Evolutionary conservation across 2,113 vertebrate species (phyloP), one percentile per base, ranked within the genome.

Genomic region (Seriola aureovittata): DNA sequence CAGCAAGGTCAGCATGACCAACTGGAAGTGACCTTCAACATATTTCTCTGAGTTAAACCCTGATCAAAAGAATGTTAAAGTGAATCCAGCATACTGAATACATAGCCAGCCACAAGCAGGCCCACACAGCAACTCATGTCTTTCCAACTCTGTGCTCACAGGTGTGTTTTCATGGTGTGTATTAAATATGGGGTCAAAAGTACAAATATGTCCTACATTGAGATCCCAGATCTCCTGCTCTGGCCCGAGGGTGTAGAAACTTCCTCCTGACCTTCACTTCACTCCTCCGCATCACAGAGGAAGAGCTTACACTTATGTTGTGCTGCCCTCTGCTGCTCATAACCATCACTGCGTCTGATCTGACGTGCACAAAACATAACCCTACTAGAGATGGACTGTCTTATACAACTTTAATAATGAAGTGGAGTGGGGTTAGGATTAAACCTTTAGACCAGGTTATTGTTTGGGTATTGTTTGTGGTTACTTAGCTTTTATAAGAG

Each of bases 241-340:
- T 32, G 6, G 40, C 40, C 73, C 52, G 64, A 23, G 14, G 42
- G 4, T 29, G 5, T 8, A 65, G 59, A 85, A 25, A 40, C 65
- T 40, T 81, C 50, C 59, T 34, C 17, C 38, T 75, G 80, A 81
- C 71, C 82, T 87, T 71, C 36, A 63, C 50, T 80, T 81, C 72
- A 84, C 71, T 87, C 81, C 72, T 62, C 13, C 16, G 34, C 21
- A 0, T 8, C 21, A 16, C n/a, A 69, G 6, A 60, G 0, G 0
- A 14, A 66, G 29, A 32, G 4, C 48, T 63, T 16, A 67, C 36
- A 54, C 60, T 71, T 74, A 69, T 64, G 34, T 67, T 89, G 9
- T 87, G 65, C 91, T 93, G 93, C 91, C 94, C 87, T 85, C 95
- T 91, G 48, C 78, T 94, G 95, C 74, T 67, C 66, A 72, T 19